A percentile compares a stretch with the other conserved stretches of the same genome.
These are phyloP conservation scores for Cirrhinus molitorella DNA, from an alignment of 2,797 vertebrate species.

Conservation along the genomic window DNA sequence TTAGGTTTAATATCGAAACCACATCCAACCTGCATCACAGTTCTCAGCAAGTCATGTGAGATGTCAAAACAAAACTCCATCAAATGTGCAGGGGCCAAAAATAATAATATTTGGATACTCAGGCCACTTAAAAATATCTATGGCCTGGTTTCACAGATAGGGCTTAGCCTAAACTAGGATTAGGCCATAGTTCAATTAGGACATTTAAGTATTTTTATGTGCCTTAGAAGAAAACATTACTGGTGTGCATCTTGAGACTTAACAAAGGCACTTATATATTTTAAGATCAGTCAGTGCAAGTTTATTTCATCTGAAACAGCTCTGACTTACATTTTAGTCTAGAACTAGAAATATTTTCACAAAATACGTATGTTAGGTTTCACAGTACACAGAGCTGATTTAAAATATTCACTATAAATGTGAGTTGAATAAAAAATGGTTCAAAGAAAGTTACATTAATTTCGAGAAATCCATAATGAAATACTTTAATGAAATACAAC, in stretches of 20 bases:
- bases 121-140: background rate
- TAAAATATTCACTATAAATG: background rate
- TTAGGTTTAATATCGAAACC: background rate
- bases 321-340: too few relatives aligned
- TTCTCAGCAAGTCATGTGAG: background rate
- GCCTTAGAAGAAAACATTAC: too few relatives aligned
- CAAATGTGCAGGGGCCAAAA: background rate
- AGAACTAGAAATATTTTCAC: background rate
- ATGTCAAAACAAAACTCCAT: background rate
- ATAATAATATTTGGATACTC: background rate
- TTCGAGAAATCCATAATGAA: background rate
- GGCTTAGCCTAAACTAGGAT: too few relatives aligned
- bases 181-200: too few relatives aligned
- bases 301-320: too few relatives aligned
- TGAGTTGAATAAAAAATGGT: background rate
- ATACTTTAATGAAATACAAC: background rate
- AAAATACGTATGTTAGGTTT: background rate
- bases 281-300: too few relatives aligned
- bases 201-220: too few relatives aligned
- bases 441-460: background rate
- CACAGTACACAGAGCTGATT: background rate
- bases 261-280: too few relatives aligned
- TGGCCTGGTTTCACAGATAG: too few relatives aligned
- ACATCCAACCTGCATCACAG: background rate
- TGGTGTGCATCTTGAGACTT: too few relatives aligned